Evolutionary conservation across 2,113 vertebrate genomes (phyloP).

Genomic region (Saguinus imperator): DNA sequence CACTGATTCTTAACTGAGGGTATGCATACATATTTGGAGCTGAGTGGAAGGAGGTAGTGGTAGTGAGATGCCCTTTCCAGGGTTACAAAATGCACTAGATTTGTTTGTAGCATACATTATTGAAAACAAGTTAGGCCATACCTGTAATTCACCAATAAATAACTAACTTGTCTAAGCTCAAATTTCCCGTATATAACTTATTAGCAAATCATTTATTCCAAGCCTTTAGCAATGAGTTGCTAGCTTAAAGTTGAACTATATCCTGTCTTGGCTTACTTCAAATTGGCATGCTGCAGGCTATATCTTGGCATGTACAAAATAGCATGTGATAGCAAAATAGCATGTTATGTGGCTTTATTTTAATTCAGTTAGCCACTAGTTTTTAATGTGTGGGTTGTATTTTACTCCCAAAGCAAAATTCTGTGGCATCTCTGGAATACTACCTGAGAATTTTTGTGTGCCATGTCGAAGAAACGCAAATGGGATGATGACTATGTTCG

Average conservation of each 20-base stretch:
- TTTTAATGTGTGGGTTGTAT: conserved; percentile 66
- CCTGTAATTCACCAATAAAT: not conserved
- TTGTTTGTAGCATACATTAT: conserved; percentile 19
- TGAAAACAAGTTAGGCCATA: conserved; percentile 41
- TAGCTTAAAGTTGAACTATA: not conserved
- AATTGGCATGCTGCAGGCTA: not conserved
- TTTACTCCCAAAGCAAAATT: conserved; percentile 65
- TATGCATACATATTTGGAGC: not conserved
- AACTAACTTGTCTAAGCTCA: not conserved
- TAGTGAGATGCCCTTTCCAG: not conserved
- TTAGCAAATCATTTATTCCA: not conserved
- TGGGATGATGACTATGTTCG: conserved; percentile 62
- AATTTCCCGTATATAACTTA: not conserved
- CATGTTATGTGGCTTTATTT: conserved; percentile 37
- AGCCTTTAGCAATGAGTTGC: not conserved
- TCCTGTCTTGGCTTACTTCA: not conserved
- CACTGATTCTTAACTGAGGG: not conserved
- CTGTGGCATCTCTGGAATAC: conserved; percentile 43
- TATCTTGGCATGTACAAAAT: conserved; percentile 8
- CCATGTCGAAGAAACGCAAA: conserved; percentile 71
- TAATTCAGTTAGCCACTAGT: not conserved
- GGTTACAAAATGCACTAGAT: not conserved
- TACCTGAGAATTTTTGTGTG: conserved; percentile 8
- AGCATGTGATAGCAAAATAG: not conserved
- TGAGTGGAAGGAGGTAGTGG: not conserved